Base-by-base conservation (phyloP, 2,113 vertebrate species). In the Plectropomus leopardus region DNA sequence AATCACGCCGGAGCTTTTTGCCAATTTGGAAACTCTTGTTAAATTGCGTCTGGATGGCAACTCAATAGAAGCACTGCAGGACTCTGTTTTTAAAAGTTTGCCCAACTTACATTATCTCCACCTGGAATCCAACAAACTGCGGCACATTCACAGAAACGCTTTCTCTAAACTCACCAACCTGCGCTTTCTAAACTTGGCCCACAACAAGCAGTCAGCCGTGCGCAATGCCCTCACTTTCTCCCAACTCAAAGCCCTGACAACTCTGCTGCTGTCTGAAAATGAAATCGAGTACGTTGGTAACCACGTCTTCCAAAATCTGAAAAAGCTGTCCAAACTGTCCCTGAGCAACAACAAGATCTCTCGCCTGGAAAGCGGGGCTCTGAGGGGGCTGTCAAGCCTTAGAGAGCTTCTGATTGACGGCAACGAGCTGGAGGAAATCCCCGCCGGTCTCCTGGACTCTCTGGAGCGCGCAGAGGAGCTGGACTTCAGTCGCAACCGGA, bases 41-140 rank as follows among this genome's bases (percentile, higher is more conserved):
- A 98, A 97, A 72, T 87, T 99, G 70, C 93, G 98, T 10, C 91
- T 99, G 55, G 98, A 99, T 0, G 95, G 96, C 24, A 99, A 99
- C 0, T 85, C 91, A 0, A 89, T 99, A 53, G 95, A 96, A 77
- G 86, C 87, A 0, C 89, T 99, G 78, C 95, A 95, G 0, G 97
- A 97, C 30, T 95, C 96, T 5, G 95, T 95, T 76, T 99, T 99
- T 81, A 94, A 95, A 34, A 94, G 93, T 53, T 73, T 98, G 86
- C 84, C 93, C 0, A 97, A 95, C 82, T 84, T 99, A 45, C 96
- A 97, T 26, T 98, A 97, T 78, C 94, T 99, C 36, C 98, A 98
- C 23, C 89, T 99, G 79, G 98, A 99, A 72, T 95, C 95, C 47
- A 99, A 99, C 86, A 94, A 95, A 73, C 95, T 99, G 79, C 96